phyloP scores from a whole-genome alignment of 2,113 vertebrate species.

The Litocranius walleri region DNA sequence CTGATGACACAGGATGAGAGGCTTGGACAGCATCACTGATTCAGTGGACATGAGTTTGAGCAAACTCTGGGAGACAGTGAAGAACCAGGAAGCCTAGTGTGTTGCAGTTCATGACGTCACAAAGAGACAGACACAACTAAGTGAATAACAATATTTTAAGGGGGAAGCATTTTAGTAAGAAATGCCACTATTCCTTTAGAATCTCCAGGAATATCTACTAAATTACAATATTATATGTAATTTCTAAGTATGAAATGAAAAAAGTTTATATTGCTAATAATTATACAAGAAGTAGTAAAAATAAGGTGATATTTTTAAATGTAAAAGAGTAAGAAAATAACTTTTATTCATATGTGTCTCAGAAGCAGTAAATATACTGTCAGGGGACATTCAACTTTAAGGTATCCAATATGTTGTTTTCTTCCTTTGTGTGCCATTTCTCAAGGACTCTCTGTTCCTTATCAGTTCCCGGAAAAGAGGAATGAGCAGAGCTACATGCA shows the following conservation, averaged over 20 bases:
- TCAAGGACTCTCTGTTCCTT: too few species aligned
- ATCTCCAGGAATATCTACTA: not conserved
- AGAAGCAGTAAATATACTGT: slow-evolving; percentile 8
- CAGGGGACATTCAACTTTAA: too few species aligned
- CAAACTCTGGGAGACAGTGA: not conserved
- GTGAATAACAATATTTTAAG: not conserved
- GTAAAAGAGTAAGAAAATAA: slow-evolving; percentile 67
- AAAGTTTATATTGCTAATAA: slow-evolving; percentile 67
- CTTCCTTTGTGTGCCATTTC: too few species aligned
- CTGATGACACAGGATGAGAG: not conserved
- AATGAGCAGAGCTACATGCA: too few species aligned
- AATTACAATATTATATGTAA: not conserved
- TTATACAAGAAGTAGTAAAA: slow-evolving; percentile 74
- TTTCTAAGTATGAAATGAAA: not conserved
- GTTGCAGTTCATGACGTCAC: not conserved
- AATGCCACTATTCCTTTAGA: not conserved
- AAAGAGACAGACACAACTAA: not conserved
- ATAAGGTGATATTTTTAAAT: slow-evolving; percentile 66
- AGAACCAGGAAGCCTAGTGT: not conserved
- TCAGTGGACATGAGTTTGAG: not conserved
- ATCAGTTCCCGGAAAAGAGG: too few species aligned
- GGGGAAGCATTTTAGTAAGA: not conserved
- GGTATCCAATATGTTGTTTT: too few species aligned
- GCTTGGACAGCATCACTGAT: not conserved
- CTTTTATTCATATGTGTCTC: slow-evolving; percentile 59